Percentiles rank a stretch among this genome's conserved stretches.
Conservation (phyloP, 2,113 vertebrate species). For the Tragulus kanchil region DNA sequence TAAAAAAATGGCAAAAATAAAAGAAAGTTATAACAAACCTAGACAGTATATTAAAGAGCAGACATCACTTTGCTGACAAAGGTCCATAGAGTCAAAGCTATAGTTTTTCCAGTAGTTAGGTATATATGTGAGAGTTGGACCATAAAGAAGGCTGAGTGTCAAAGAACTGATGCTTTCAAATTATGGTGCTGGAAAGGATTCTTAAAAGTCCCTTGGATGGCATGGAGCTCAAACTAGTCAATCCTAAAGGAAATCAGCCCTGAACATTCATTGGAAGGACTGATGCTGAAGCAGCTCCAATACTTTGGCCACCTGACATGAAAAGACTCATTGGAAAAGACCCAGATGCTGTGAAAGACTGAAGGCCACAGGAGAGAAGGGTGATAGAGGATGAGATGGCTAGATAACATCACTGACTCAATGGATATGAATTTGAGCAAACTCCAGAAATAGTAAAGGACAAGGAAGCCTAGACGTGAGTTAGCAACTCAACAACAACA, state of each 20-base stretch:
- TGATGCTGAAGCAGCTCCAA: not conserved
- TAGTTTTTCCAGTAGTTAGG: rapidly evolving
- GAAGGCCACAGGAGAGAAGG: rapidly evolving
- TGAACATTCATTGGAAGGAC: not conserved
- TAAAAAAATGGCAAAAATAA: no score
- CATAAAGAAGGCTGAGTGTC: rapidly evolving
- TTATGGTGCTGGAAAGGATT: not conserved
- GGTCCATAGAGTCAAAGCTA: not conserved
- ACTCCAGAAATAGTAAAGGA: not conserved
- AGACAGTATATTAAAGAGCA: not conserved
- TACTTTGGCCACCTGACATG: not conserved
- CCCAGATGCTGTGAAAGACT: not conserved
- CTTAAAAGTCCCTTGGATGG: not conserved
- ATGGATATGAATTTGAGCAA: not conserved
- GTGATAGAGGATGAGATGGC: not conserved
- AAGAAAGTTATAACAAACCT: not conserved
- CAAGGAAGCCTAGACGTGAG: not conserved
- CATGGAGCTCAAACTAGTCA: not conserved
- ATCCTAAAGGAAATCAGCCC: not conserved
- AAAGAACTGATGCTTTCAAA: not conserved
- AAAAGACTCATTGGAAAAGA: not conserved
- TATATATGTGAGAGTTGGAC: not conserved
- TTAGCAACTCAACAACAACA: rapidly evolving
- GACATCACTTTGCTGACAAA: not conserved
- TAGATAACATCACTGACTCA: not conserved